A percentile compares a stretch with the other conserved stretches of the same genome.
Evolutionary conservation across 1,140 invertebrate genomes (phyloP).

Genomic region (Rhagoletis zephyria): DNA sequence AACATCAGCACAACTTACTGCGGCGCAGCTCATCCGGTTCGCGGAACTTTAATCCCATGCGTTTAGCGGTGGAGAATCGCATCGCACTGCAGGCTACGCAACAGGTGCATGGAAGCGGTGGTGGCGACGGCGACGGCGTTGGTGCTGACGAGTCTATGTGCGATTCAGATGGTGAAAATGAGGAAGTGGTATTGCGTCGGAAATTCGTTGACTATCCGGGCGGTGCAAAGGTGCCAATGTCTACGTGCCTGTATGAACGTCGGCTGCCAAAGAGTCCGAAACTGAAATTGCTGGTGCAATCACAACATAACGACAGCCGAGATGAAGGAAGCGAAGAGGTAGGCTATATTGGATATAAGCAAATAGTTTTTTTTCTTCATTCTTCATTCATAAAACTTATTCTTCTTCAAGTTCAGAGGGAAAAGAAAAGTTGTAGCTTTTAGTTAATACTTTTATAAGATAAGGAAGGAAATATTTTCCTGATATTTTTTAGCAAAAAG

Average conservation of each 20-base stretch:
- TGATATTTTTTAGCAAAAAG: no score
- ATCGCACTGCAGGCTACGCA: not conserved
- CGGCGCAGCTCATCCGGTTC: not conserved
- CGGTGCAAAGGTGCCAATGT: not conserved
- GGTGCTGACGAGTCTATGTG: not conserved
- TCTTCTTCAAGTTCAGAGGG: no score
- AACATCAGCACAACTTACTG: not conserved
- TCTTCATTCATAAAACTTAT: no score
- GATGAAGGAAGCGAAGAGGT: constrained; percentile 38
- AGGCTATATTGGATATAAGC: not conserved
- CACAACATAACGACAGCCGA: constrained; percentile 1
- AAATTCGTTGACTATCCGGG: constrained; percentile 18
- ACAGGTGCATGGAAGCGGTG: not conserved
- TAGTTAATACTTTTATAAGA: no score
- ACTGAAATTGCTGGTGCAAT: constrained; percentile 58
- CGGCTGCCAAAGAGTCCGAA: constrained; percentile 66
- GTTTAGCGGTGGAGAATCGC: constrained; percentile 18
- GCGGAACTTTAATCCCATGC: not conserved
- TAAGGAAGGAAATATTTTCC: no score
- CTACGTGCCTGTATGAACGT: constrained; percentile 64
- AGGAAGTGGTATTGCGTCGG: constrained; percentile 63
- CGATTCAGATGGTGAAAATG: constrained; percentile 56
- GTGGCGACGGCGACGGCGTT: not conserved
- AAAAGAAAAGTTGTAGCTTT: no score
- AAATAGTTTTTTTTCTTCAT: no score